A percentile compares a stretch with the other conserved stretches of the same genome.
phyloP scores from a whole-genome alignment of 2,797 vertebrate genomes.

The Artibeus lituratus region DNA sequence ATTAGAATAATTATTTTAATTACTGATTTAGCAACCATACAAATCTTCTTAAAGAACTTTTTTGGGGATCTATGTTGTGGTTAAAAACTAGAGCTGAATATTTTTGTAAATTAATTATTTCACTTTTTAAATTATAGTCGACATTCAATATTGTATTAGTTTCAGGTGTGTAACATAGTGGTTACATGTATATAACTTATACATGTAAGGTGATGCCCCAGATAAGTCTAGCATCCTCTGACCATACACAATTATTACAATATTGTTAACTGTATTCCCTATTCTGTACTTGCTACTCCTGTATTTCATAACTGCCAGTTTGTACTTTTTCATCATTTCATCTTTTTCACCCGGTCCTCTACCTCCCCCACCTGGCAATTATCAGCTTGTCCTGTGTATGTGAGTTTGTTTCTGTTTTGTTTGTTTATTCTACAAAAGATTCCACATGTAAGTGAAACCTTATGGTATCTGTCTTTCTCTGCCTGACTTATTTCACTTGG shows the following conservation, averaged over 20 bases:
- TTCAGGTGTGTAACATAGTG: background rate
- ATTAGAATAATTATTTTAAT: background rate
- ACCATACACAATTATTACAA: background rate
- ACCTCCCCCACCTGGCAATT: background rate
- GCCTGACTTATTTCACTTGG: background rate
- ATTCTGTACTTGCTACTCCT: background rate
- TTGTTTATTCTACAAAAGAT: background rate
- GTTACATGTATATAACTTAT: background rate
- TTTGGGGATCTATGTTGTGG: background rate
- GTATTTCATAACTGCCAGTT: background rate
- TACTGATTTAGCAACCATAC: background rate
- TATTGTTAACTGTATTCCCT: background rate
- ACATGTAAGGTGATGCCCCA: too few species aligned
- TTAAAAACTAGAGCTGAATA: background rate
- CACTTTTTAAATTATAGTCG: background rate
- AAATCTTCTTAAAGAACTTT: background rate
- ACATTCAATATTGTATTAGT: background rate
- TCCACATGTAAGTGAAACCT: background rate
- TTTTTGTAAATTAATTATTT: background rate
- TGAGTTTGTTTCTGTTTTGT: background rate
- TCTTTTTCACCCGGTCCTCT: background rate
- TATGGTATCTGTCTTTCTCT: background rate
- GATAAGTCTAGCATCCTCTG: background rate
- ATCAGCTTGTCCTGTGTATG: background rate
- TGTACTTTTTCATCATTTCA: background rate